These are phyloP conservation scores for Grantiella picta DNA, from an alignment of 2,113 vertebrate genomes.

Conservation along the genomic window DNA sequence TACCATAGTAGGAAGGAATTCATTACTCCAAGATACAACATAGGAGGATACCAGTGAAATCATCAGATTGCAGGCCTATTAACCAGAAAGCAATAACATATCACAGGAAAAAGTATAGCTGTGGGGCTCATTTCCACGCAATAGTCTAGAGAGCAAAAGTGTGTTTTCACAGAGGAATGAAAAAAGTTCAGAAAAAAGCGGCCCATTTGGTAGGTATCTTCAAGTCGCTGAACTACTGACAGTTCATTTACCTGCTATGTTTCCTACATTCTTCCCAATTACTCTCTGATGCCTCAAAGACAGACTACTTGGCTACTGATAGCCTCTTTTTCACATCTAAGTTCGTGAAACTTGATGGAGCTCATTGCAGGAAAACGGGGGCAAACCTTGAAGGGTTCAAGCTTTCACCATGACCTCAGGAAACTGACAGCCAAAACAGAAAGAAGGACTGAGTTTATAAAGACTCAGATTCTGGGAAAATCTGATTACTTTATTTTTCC, in stretches of 20 bases:
- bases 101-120: background rate
- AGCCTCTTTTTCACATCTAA: fast-evolving
- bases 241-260: background rate
- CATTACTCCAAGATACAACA: background rate
- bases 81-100: background rate
- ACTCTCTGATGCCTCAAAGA: background rate
- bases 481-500: background rate
- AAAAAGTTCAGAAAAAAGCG: background rate
- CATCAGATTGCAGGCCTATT: background rate
- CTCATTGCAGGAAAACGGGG: background rate
- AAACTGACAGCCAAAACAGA: background rate
- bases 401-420: background rate
- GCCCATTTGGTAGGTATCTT: background rate
- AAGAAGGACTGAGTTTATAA: background rate
- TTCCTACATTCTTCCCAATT: background rate
- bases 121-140: background rate
- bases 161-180: background rate
- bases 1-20: background rate
- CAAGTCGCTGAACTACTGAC: background rate
- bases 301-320: background rate
- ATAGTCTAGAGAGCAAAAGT: background rate
- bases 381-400: background rate
- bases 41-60: background rate
- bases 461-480: background rate
- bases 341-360: background rate